Evolutionary conservation across 2,888 invertebrate genomes (phyloP).

Genomic region (Aricia artaxerxes): DNA sequence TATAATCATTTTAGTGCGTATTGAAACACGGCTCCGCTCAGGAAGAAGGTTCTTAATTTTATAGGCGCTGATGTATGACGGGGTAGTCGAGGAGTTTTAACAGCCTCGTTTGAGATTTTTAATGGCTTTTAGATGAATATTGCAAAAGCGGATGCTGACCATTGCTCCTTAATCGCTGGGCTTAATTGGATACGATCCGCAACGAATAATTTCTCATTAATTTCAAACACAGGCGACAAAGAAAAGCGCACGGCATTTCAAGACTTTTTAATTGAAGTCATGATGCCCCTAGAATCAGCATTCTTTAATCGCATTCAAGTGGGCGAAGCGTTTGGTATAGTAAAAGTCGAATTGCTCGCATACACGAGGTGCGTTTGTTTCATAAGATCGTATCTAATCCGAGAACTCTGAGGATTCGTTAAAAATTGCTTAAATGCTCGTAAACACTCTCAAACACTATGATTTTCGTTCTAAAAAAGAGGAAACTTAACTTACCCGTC

Average conservation of each 20-base stretch:
- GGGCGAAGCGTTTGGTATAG: constrained; percentile 17
- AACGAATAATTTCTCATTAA: constrained; percentile 66
- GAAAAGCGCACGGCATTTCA: constrained; percentile 56
- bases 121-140: constrained; percentile 49
- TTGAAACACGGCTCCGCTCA: constrained; percentile 43
- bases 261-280: constrained; percentile 55
- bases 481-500: not conserved
- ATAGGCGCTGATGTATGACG: constrained; percentile 63
- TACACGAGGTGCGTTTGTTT: not conserved
- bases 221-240: constrained; percentile 55
- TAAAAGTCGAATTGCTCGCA: constrained; percentile 29
- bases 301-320: constrained; percentile 13
- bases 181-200: constrained; percentile 60
- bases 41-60: constrained; percentile 62
- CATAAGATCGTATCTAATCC: constrained; percentile 18
- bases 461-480: not conserved
- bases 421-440: not conserved
- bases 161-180: constrained; percentile 50
- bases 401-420: not conserved
- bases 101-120: constrained; percentile 44
- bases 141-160: constrained; percentile 57
- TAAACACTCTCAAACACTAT: constrained; percentile 5
- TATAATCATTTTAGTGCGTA: not conserved
- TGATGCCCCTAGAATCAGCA: constrained; percentile 31
- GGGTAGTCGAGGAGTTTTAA: constrained; percentile 67